These are phyloP conservation scores for Hyperopisus bebe DNA, from an alignment of 2,113 vertebrate genomes.

Conservation along the genomic window DNA sequence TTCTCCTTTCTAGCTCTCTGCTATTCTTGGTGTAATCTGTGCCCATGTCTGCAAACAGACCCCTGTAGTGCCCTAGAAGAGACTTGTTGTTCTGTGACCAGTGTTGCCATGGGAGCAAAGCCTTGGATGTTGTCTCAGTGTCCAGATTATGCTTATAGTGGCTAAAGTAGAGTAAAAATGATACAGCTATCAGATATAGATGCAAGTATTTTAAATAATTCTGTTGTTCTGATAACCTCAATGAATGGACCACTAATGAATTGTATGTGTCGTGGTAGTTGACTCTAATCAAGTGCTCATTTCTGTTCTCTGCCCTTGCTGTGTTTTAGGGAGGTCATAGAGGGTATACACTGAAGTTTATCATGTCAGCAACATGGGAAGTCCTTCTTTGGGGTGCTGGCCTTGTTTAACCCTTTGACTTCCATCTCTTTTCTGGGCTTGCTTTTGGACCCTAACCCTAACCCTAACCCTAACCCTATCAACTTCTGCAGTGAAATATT, in stretches of 20 bases:
- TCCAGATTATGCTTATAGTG: slow-evolving; percentile 27
- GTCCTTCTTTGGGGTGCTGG: not conserved
- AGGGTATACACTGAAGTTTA: not conserved
- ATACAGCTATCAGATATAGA: not conserved
- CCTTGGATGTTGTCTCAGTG: slow-evolving; percentile 34
- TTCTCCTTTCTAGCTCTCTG: not conserved
- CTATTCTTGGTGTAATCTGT: slow-evolving; percentile 27
- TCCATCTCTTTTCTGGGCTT: not conserved
- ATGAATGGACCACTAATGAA: not conserved
- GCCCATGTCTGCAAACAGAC: slow-evolving; percentile 31
- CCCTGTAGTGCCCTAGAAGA: slow-evolving; percentile 33
- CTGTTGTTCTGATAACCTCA: not conserved
- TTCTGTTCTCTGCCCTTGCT: not conserved
- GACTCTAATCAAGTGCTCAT: not conserved
- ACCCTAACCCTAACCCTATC: no score
- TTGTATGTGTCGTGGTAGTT: not conserved
- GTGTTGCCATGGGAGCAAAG: slow-evolving; percentile 47
- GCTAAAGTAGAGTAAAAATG: slow-evolving; percentile 24
- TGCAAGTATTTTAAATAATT: not conserved
- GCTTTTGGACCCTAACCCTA: no score
- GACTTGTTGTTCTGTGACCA: slow-evolving; percentile 33
- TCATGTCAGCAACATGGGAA: not conserved
- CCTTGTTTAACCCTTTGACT: not conserved
- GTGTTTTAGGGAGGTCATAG: not conserved
- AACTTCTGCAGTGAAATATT: not conserved